Conservation (phyloP, 1,140 invertebrate species). For the Drosophila littoralis region DNA sequence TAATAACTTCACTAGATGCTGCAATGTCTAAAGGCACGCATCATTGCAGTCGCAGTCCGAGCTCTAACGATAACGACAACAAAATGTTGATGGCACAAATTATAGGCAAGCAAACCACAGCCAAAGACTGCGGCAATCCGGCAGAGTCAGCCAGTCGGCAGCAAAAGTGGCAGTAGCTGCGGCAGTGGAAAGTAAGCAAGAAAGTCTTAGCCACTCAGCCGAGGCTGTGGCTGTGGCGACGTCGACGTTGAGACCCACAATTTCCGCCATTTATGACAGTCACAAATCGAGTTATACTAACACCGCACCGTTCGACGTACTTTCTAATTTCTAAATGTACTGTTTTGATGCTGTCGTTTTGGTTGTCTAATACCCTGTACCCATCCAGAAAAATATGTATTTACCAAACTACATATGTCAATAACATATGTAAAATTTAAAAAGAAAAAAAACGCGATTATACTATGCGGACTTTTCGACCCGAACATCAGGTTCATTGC, state of each 20-base stretch:
- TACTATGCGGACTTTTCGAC: too few relatives aligned
- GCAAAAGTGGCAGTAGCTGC: constrained; percentile 14
- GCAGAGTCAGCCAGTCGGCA: constrained; percentile 9
- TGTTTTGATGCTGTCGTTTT: constrained; percentile 62
- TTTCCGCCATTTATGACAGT: constrained; percentile 83
- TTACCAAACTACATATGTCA: too few relatives aligned
- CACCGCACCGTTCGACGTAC: constrained; percentile 65
- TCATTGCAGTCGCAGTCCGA: constrained; percentile 57
- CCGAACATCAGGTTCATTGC: too few relatives aligned
- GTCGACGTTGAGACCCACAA: constrained; percentile 64
- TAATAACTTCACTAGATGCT: constrained; percentile 51
- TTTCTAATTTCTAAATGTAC: constrained; percentile 80
- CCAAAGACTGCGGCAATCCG: constrained; percentile 50
- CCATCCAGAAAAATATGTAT: too few relatives aligned
- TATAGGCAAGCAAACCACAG: constrained; percentile 68
- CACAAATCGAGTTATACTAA: constrained; percentile 82
- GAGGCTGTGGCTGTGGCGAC: constrained; percentile 24
- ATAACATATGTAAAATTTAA: too few relatives aligned
- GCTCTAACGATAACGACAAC: constrained; percentile 76
- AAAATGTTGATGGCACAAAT: constrained; percentile 80
- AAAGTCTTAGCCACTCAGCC: constrained; percentile 53
- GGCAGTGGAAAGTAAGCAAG: constrained; percentile 74
- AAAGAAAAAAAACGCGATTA: too few relatives aligned
- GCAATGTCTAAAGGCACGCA: constrained; percentile 75
- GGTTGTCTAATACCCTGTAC: constrained; percentile 32